These are phyloP conservation scores for Cinara cedri DNA, from an alignment of 2,888 invertebrate genomes.

Conservation along the genomic window DNA sequence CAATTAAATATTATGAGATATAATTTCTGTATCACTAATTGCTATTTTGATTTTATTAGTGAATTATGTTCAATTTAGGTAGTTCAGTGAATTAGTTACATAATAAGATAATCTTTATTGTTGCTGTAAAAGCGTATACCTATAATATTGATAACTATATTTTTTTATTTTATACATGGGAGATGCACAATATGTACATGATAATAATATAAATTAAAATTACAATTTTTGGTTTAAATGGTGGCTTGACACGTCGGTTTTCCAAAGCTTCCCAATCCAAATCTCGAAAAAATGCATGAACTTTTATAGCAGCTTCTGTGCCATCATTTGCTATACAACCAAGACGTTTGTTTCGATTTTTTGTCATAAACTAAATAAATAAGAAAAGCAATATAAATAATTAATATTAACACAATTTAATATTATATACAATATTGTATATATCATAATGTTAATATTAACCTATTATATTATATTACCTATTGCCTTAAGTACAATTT, in stretches of 20 bases:
- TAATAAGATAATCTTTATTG: no score
- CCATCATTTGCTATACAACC: conserved; percentile 83
- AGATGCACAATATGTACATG: neutral
- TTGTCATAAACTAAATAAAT: conserved; percentile 86
- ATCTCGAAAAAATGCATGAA: conserved; percentile 90
- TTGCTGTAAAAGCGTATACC: no score
- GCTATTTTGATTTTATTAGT: no score
- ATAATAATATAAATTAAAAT: conserved; percentile 62
- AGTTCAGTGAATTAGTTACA: no score
- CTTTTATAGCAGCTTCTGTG: conserved; percentile 83
- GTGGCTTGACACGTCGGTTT: conserved; percentile 88
- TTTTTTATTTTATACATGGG: no score
- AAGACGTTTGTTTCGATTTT: conserved; percentile 90
- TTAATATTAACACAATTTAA: neutral
- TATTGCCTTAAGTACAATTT: no score
- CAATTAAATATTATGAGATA: no score
- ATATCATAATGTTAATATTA: no score
- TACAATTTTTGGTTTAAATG: conserved; percentile 98
- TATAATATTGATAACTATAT: no score
- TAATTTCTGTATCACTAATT: no score
- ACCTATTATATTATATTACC: no score
- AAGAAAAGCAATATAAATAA: conserved; percentile 34
- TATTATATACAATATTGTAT: neutral
- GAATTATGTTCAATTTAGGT: no score
- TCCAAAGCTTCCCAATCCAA: conserved; percentile 97